Conservation (phyloP, 92 coral and sea anemone species). For the Siderastrea radians region DNA sequence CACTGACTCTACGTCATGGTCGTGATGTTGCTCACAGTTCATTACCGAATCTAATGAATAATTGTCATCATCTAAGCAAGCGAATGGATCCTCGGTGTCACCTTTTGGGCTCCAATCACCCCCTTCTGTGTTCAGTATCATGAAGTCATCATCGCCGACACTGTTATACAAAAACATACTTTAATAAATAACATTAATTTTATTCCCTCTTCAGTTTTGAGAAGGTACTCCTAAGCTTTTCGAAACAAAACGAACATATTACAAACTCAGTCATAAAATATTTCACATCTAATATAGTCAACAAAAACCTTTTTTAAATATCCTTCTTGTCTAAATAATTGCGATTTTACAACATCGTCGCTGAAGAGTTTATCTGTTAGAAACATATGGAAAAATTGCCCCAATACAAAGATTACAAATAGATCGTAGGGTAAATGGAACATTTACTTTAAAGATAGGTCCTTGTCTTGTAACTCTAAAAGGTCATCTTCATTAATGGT, state of each 20-base stretch:
- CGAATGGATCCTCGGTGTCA: conserved; percentile 40
- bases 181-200: conserved; percentile 26
- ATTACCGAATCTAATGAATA: no score
- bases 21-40: no score
- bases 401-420: conserved; percentile 18
- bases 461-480: conserved; percentile 41
- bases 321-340: not conserved
- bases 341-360: conserved; percentile 28
- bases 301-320: not conserved
- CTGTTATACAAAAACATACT: conserved; percentile 38
- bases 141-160: conserved; percentile 35
- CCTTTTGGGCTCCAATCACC: conserved; percentile 35
- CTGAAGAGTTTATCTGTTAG: conserved; percentile 21
- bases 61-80: no score
- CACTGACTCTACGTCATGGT: no score
- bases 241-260: conserved; percentile 32
- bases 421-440: no score
- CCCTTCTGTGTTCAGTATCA: conserved; percentile 43
- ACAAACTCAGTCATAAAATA: no score
- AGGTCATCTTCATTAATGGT: conserved; percentile 37
- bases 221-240: conserved; percentile 30
- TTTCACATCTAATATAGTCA: conserved; percentile 15
- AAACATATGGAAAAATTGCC: conserved; percentile 28
- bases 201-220: conserved; percentile 19
- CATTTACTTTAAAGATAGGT: conserved; percentile 43